Base-by-base conservation (phyloP, 2,797 vertebrate species). In the Macrochelys suwanniensis region DNA sequence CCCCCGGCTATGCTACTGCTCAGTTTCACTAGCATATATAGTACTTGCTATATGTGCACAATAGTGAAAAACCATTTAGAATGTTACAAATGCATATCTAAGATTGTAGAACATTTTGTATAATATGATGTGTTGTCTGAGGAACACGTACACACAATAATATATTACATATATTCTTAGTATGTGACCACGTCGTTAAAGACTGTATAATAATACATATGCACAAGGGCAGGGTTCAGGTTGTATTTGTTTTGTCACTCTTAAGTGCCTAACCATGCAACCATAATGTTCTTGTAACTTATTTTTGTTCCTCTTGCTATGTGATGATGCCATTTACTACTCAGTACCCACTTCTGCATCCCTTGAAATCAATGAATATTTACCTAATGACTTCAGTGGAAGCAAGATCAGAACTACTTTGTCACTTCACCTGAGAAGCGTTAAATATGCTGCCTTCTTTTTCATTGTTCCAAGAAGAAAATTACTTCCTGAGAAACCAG, bases 1-100 rank as follows among this genome's bases (percentile, higher is more conserved):
- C 37, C 37, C 37, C 37, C 37, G 37, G 37, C 37, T 42, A 42
- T 42, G 37, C 37, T 42, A 42, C 37, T 42, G 37, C 54, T 85
- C 71, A 59, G 88, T 89, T 94, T 91, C 85, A 93, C 71, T 94
- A 45, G 19, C 26, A 59, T 88, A 74, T 3, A 59, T 45, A 87
- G 53, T 65, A 65, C 13, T 65, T 65, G 61, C 33, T 45, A 6
- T 59, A 87, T 53, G 42, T 71, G 68, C 5, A 82, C 76, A 88
- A 42, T 77, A 93, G 86, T 87, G 68, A 80, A 94, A 95, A 93
- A 21, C 81, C 74, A 33, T 81, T 92, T 84, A 82, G 6, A 37
- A 87, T 91, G 85, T 80, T 80, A 78, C 68, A 92, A 92, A 93
- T 26, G 6, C 57, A 21, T 7, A 80, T n/a, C 23, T 56, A 37